phyloP scores from a whole-genome alignment of 1,140 invertebrate species.

The Macrotrachela quadricornifera region DNA sequence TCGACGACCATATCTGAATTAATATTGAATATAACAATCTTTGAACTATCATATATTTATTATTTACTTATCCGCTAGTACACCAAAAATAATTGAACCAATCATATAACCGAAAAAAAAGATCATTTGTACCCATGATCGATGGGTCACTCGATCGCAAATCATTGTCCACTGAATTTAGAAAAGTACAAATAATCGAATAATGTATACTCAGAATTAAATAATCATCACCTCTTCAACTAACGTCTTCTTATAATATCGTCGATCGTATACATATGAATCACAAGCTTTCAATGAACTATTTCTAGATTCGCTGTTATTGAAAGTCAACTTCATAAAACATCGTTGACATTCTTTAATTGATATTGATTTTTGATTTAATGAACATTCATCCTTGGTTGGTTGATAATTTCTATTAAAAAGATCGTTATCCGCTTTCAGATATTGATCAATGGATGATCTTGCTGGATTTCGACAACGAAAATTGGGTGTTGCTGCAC shows the following conservation, averaged over 20 bases:
- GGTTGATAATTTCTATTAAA: too few relatives aligned
- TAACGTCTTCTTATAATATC: constrained; percentile 1
- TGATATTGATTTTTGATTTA: too few relatives aligned
- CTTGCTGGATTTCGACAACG: too few relatives aligned
- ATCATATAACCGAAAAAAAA: constrained; percentile 7
- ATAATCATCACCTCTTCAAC: not conserved
- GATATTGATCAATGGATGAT: too few relatives aligned
- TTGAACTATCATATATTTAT: not conserved
- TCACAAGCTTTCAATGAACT: not conserved
- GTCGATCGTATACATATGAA: not conserved
- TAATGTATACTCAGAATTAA: too few relatives aligned
- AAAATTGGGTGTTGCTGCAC: too few relatives aligned
- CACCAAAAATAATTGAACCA: constrained; percentile 7
- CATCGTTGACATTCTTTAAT: too few relatives aligned
- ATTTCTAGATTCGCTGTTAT: not conserved
- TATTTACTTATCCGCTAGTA: constrained; percentile 7
- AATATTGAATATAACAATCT: not conserved
- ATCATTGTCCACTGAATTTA: not conserved
- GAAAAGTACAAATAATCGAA: too few relatives aligned
- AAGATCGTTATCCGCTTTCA: too few relatives aligned
- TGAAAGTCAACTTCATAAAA: too few relatives aligned
- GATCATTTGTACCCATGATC: not conserved
- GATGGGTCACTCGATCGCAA: not conserved
- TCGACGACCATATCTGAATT: not conserved
- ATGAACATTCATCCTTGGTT: too few relatives aligned